A percentile compares a stretch with the other conserved stretches of the same genome.
Evolutionary conservation across 1,140 invertebrate genomes (phyloP).

Genomic region (Euwallacea fornicatus): DNA sequence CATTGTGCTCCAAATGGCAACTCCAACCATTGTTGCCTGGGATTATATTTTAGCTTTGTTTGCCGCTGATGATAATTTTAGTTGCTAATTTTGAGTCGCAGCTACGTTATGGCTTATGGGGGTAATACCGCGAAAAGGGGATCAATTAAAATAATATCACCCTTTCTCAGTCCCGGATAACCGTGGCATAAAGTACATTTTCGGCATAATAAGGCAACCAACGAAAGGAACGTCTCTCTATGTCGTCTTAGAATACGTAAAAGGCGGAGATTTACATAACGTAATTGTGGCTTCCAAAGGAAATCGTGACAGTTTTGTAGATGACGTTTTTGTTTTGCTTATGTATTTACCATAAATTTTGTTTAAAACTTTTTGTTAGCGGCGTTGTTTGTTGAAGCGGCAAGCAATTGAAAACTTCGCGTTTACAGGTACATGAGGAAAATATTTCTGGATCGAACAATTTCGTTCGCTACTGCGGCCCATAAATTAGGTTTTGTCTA

Average conservation of each 20-base stretch:
- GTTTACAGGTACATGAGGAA: too few species aligned
- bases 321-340: not conserved
- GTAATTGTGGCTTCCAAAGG: not conserved
- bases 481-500: too few species aligned
- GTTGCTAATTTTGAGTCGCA: not conserved
- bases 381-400: not conserved
- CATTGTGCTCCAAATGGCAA: not conserved
- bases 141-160: too few species aligned
- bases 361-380: not conserved
- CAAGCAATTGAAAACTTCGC: not conserved
- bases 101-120: too few species aligned
- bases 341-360: conserved; percentile 1
- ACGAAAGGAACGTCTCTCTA: not conserved
- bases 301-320: not conserved
- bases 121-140: too few species aligned
- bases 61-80: not conserved
- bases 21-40: not conserved
- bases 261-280: not conserved
- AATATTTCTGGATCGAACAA: too few species aligned
- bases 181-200: not conserved
- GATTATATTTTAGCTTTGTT: conserved; percentile 5
- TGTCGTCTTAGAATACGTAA: not conserved
- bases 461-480: too few species aligned
- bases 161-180: too few species aligned
- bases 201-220: not conserved